Evolutionary conservation across 2,113 vertebrate genomes (phyloP).

Genomic region (Chlorodrepanis virens): DNA sequence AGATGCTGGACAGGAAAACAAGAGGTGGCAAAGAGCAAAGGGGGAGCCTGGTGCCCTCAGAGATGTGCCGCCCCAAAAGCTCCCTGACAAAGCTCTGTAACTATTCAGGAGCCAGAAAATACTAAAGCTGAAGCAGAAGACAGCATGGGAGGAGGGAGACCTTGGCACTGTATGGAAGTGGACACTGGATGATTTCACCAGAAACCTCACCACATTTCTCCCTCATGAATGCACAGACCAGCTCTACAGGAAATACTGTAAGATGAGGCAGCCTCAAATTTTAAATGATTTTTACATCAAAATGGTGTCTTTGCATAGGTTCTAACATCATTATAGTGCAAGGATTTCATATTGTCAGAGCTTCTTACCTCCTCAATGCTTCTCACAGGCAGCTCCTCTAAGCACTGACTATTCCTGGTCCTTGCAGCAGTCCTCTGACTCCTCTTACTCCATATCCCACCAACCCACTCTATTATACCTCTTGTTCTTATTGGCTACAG

Average conservation of each 20-base stretch:
- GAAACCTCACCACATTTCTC: background rate
- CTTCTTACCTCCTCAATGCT: no score
- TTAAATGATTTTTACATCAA: background rate
- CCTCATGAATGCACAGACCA: background rate
- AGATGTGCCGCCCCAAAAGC: background rate
- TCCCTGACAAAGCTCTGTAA: background rate
- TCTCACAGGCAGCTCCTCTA: no score
- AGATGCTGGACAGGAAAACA: background rate
- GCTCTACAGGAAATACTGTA: background rate
- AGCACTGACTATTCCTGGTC: no score
- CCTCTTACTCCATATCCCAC: no score
- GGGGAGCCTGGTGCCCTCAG: background rate
- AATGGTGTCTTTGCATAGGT: background rate
- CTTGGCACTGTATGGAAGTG: background rate
- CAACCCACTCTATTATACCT: no score
- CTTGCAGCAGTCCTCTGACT: no score
- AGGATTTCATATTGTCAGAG: no score
- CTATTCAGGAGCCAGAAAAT: background rate
- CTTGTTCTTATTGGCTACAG: no score
- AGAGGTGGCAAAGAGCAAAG: background rate
- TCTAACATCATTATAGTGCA: no score
- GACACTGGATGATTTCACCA: background rate
- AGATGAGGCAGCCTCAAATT: background rate
- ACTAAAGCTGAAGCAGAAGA: background rate
- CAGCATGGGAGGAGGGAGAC: accelerated